Conservation (phyloP, 2,113 vertebrate species). For the Trogon melanurus region DNA sequence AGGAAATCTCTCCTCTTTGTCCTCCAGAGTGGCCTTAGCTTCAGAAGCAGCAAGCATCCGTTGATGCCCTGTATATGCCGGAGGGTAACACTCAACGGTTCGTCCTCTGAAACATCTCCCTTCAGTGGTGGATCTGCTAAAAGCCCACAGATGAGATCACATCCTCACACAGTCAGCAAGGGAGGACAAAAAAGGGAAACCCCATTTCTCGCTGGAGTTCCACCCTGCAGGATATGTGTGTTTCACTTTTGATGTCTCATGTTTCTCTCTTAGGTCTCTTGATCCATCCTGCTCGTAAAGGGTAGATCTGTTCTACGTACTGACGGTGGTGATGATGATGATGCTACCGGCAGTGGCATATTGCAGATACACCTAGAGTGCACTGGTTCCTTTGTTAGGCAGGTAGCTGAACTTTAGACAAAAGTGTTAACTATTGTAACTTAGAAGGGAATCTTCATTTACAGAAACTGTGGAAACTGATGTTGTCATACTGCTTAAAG, state of each 20-base stretch:
- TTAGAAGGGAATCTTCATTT: not conserved
- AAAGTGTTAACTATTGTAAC: not conserved
- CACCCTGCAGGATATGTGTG: not conserved
- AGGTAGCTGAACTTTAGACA: not conserved
- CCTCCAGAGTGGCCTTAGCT: not conserved
- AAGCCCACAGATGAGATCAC: not conserved
- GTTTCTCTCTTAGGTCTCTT: not conserved
- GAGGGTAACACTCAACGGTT: not conserved
- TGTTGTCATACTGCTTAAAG: not conserved
- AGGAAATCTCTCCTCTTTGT: not conserved
- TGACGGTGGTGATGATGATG: not conserved
- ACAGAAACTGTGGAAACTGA: not conserved
- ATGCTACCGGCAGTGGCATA: not conserved
- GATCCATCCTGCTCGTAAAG: rapidly evolving
- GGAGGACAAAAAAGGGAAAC: not conserved
- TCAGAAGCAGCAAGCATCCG: not conserved
- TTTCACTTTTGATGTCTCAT: not conserved
- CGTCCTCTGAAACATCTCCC: not conserved
- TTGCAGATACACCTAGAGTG: not conserved
- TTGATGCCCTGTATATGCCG: not conserved
- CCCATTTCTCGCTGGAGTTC: rapidly evolving
- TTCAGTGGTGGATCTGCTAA: not conserved
- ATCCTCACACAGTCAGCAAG: not conserved
- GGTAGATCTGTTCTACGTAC: not conserved
- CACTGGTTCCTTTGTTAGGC: not conserved